A percentile compares a stretch with the other conserved stretches of the same genome.
Evolutionary conservation across 2,113 vertebrate genomes (phyloP).

Genomic region (Montifringilla adamsi): DNA sequence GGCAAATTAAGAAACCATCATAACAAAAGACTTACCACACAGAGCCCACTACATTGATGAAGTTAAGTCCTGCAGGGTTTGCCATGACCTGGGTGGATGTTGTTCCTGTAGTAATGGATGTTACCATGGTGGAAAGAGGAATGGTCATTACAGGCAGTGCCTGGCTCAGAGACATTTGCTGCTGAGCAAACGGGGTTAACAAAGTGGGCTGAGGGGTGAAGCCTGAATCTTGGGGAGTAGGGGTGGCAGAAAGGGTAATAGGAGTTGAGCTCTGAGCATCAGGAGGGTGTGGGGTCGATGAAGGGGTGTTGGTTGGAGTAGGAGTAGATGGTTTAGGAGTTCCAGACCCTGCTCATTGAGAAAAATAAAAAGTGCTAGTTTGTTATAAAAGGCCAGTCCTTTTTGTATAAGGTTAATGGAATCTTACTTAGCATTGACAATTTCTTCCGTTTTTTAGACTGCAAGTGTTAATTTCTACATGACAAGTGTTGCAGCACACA

Average conservation of each 20-base stretch:
- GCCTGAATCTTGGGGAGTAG: slow-evolving; percentile 84
- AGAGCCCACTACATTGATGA: slow-evolving; percentile 95
- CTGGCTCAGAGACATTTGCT: slow-evolving; percentile 92
- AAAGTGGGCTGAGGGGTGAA: slow-evolving; percentile 85
- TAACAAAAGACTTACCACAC: slow-evolving; percentile 85
- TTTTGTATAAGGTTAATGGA: slow-evolving; percentile 76
- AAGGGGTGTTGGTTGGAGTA: slow-evolving; percentile 92
- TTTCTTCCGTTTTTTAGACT: slow-evolving; percentile 61
- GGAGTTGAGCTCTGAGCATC: slow-evolving; percentile 86
- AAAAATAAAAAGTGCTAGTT: slow-evolving; percentile 81
- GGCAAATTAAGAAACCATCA: not conserved
- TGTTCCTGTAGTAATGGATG: slow-evolving; percentile 90
- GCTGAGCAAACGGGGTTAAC: slow-evolving; percentile 89
- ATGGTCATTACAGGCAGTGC: slow-evolving; percentile 94
- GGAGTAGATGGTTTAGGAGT: slow-evolving; percentile 97
- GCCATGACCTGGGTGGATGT: slow-evolving; percentile 90
- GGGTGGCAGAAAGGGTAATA: slow-evolving; percentile 81
- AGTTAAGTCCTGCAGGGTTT: slow-evolving; percentile 90
- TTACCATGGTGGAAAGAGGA: slow-evolving; percentile 94
- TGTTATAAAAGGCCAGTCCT: slow-evolving; percentile 80
- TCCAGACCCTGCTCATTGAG: slow-evolving; percentile 90
- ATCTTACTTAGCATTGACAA: slow-evolving; percentile 73
- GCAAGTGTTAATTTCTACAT: slow-evolving; percentile 71
- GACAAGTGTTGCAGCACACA: slow-evolving; percentile 64
- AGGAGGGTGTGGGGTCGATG: slow-evolving; percentile 90